Evolutionary conservation across 2,797 vertebrate genomes (phyloP).

Genomic region (Hybognathus amarus): DNA sequence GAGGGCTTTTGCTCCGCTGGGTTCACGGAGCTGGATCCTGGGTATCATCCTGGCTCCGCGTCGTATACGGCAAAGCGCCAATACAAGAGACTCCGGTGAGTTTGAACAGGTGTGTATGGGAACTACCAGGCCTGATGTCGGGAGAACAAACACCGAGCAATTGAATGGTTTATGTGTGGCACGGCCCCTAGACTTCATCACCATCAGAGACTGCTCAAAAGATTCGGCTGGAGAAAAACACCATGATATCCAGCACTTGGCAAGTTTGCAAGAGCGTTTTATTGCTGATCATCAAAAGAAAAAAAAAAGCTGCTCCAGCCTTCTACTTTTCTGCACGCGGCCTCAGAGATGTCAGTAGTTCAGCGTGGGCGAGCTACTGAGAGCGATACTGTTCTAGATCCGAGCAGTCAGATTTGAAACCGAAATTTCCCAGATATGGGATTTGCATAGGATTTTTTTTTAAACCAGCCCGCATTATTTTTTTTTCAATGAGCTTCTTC

Average conservation of each 20-base stretch:
- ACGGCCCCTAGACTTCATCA: neutral
- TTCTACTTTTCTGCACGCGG: too few relatives aligned
- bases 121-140: slow-evolving; percentile 3
- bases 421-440: neutral
- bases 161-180: neutral
- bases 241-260: neutral
- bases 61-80: slow-evolving; percentile 70
- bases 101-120: neutral
- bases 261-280: neutral
- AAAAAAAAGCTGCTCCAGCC: neutral
- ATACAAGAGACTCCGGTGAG: neutral
- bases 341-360: too few relatives aligned
- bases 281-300: neutral
- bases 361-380: too few relatives aligned
- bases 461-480: neutral
- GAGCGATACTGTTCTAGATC: too few relatives aligned
- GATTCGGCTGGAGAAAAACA: neutral
- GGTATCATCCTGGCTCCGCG: slow-evolving; percentile 86
- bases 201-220: neutral
- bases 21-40: slow-evolving; percentile 83
- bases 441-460: neutral
- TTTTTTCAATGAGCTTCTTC: too few relatives aligned
- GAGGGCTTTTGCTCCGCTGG: slow-evolving; percentile 81
- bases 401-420: neutral
- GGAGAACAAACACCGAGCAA: neutral